Base-by-base conservation (phyloP, 2,888 invertebrate genomes). In the Chloroclysta siterata region DNA sequence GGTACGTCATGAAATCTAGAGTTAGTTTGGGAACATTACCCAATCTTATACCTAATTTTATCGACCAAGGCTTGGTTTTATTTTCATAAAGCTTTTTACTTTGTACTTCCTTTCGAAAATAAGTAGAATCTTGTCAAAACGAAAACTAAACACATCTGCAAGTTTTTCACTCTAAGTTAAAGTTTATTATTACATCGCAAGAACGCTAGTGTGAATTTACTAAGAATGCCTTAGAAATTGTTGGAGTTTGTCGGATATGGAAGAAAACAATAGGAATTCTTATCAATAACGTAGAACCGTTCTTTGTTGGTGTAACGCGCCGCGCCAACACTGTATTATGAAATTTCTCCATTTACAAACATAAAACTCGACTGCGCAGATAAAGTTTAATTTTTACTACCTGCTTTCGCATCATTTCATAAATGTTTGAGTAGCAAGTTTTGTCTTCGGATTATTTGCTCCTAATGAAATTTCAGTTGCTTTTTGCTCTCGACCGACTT, bases 381-480 rank as follows among this genome's bases (percentile, higher is more conserved):
- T 80, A 76, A 77, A 78, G 72, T 77, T 79, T 79, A 77, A 78
- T 79, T 79, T 83, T 79, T 80, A 82, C 72, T 78, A 76, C 78
- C 67, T 75, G 68, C 78, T 76, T 51, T 70, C 72, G 71, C 72
- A 70, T 73, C 77, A 74, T 79, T 81, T 75, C 75, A 76, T 76
- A 75, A 79, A 80, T 72, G 77, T 70, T 73, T 74, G 74, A 82
- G 76, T 73, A 69, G 69, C 68, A 72, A 73, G 70, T 72, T 74
- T 74, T 69, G 68, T 69, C 62, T 72, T 71, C 72, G 66, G 70
- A 68, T 70, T 70, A 70, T 67, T 69, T 41, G 39, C 70, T 72
- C 69, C 73, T 77, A 74, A 79, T 78, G 73, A 76, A 77, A 78
- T 72, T 72, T 68, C 69, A 36, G 36, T 42, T 48, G 13, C n/a